Conservation (phyloP, 92 coral and sea anemone species). For the Epizoanthus stellaris region DNA sequence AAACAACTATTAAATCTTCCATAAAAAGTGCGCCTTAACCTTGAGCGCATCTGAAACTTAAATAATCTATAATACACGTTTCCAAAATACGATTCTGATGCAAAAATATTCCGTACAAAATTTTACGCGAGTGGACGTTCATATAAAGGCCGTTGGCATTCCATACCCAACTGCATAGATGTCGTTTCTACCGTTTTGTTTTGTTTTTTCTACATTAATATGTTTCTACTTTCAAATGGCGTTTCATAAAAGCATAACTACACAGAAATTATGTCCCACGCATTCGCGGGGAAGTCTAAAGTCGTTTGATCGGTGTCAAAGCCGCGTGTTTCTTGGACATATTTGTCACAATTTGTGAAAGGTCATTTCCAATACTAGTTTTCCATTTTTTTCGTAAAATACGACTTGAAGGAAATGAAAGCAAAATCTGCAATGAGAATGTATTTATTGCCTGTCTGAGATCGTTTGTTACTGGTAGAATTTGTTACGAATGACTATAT, state of each 20-base stretch:
- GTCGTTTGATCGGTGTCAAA: too few relatives aligned
- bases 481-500: conserved; percentile 27
- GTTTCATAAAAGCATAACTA: background rate
- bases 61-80: conserved; percentile 74
- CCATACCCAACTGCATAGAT: background rate
- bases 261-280: background rate
- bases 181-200: background rate
- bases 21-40: conserved; percentile 22
- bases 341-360: too few relatives aligned
- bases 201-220: background rate
- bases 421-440: too few relatives aligned
- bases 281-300: too few relatives aligned
- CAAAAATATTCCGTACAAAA: conserved; percentile 95
- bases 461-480: background rate
- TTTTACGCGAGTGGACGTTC: conserved; percentile 30
- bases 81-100: conserved; percentile 87
- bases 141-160: conserved; percentile 8
- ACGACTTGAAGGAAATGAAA: too few relatives aligned
- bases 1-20: conserved; percentile 46
- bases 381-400: too few relatives aligned
- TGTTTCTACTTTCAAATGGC: background rate
- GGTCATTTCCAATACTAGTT: too few relatives aligned
- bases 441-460: background rate
- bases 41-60: conserved; percentile 55
- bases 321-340: too few relatives aligned